Conservation (phyloP, 1,140 invertebrate species). For the Drosophila pandora region DNA sequence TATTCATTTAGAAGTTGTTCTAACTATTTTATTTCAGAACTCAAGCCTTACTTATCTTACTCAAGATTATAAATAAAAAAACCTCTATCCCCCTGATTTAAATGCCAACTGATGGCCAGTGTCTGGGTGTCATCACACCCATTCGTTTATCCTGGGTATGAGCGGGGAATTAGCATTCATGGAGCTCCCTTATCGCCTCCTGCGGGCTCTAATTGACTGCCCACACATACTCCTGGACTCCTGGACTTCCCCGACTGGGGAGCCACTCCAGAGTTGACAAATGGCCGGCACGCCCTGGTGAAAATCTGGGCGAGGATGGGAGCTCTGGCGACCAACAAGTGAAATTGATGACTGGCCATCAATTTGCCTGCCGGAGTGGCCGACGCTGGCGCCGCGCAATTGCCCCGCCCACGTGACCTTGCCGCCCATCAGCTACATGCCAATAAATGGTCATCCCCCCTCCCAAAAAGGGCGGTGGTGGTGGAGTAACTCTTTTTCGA, state of each 20-base stretch:
- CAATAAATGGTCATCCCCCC: slow-evolving; percentile 68
- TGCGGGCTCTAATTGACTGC: slow-evolving; percentile 68
- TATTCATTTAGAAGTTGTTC: no score
- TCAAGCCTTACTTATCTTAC: no score
- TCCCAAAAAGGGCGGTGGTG: neutral
- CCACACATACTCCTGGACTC: slow-evolving; percentile 19
- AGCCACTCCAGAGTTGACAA: slow-evolving; percentile 60
- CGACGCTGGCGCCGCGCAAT: slow-evolving; percentile 50
- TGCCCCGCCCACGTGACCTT: slow-evolving; percentile 55
- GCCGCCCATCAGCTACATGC: slow-evolving; percentile 52
- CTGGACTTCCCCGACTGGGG: slow-evolving; percentile 1
- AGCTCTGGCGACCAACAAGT: slow-evolving; percentile 56
- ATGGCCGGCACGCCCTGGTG: slow-evolving; percentile 41
- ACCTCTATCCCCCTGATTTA: no score
- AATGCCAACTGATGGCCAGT: slow-evolving; percentile 1
- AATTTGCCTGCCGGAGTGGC: slow-evolving; percentile 58
- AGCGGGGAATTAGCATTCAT: slow-evolving; percentile 47
- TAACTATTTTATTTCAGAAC: no score
- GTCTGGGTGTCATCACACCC: slow-evolving; percentile 24
- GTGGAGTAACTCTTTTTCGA: neutral
- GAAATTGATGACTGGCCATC: slow-evolving; percentile 81
- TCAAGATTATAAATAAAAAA: no score
- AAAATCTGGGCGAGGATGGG: neutral
- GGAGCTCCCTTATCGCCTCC: slow-evolving; percentile 15
- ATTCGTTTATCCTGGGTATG: slow-evolving; percentile 22